Percentiles rank a stretch among this genome's conserved stretches.
Evolutionary conservation across 2,797 vertebrate genomes (phyloP).

Genomic region (Anguilla obscura): DNA sequence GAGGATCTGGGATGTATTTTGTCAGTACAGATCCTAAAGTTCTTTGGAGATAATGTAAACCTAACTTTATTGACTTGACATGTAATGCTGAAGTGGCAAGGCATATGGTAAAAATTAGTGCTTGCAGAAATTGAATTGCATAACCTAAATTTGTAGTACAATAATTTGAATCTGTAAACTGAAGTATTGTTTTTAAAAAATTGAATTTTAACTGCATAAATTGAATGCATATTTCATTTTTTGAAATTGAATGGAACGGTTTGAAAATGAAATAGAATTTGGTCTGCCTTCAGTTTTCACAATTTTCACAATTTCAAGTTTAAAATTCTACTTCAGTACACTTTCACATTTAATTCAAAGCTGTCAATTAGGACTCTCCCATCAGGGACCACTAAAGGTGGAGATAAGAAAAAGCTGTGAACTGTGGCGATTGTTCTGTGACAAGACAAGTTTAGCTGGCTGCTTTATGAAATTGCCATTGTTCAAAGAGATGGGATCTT

Average conservation of each 20-base stretch:
- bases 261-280: not conserved
- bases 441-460: not conserved
- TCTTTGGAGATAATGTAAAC: not conserved
- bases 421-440: not conserved
- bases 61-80: not conserved
- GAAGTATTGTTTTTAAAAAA: not conserved
- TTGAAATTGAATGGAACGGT: not conserved
- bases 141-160: not conserved
- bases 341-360: not conserved
- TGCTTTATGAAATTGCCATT: not conserved
- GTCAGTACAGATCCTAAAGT: not conserved
- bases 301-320: not conserved
- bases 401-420: not conserved
- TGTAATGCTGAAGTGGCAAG: not conserved
- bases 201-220: not conserved
- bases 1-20: not conserved
- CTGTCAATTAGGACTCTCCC: not conserved
- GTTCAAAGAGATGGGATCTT: not conserved
- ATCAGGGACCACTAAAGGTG: not conserved
- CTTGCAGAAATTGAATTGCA: not conserved
- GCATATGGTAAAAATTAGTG: not conserved
- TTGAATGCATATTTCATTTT: not conserved
- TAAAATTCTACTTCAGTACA: too few species aligned
- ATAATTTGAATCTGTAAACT: not conserved
- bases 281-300: not conserved